Evolutionary conservation across 1,140 invertebrate species (phyloP).

Genomic region (Drosophila tsacasi): DNA sequence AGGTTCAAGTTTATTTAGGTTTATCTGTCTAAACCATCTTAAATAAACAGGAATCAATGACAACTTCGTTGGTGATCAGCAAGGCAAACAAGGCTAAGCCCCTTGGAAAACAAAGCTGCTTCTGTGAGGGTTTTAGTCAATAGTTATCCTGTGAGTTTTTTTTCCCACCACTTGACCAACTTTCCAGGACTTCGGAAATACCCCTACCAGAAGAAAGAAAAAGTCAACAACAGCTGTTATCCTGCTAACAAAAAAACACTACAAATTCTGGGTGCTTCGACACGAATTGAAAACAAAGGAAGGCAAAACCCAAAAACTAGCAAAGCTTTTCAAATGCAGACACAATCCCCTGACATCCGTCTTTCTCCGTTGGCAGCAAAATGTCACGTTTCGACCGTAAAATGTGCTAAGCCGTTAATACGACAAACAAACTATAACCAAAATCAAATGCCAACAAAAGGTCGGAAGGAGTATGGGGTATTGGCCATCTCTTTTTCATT

Average conservation of each 20-base stretch:
- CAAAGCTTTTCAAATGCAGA: slow-evolving; percentile 28
- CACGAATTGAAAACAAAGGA: slow-evolving; percentile 33
- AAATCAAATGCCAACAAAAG: slow-evolving; percentile 39
- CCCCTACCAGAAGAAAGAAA: not conserved
- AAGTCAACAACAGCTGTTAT: slow-evolving; percentile 23
- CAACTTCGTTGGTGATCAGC: not conserved
- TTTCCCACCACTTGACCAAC: slow-evolving; percentile 5
- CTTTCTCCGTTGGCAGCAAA: slow-evolving; percentile 37
- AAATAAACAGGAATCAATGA: not conserved
- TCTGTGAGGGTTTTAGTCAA: not conserved
- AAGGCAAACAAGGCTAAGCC: not conserved
- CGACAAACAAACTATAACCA: slow-evolving; percentile 39
- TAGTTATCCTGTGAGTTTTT: not conserved
- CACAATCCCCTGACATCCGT: slow-evolving; percentile 21
- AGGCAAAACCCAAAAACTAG: slow-evolving; percentile 9
- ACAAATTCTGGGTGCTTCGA: slow-evolving; percentile 17
- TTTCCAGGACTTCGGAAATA: not conserved
- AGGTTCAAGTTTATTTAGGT: too few species aligned
- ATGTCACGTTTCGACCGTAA: slow-evolving; percentile 75
- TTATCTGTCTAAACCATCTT: too few species aligned
- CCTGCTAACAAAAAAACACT: slow-evolving; percentile 9
- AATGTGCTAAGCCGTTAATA: slow-evolving; percentile 75
- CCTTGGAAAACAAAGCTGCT: not conserved
- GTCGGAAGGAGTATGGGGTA: slow-evolving; percentile 16
- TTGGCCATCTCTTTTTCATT: slow-evolving; percentile 23